These are phyloP conservation scores for Ophioderma brevispina DNA, from an alignment of 35 echinoderm and acorn worm genomes.

Conservation along the genomic window DNA sequence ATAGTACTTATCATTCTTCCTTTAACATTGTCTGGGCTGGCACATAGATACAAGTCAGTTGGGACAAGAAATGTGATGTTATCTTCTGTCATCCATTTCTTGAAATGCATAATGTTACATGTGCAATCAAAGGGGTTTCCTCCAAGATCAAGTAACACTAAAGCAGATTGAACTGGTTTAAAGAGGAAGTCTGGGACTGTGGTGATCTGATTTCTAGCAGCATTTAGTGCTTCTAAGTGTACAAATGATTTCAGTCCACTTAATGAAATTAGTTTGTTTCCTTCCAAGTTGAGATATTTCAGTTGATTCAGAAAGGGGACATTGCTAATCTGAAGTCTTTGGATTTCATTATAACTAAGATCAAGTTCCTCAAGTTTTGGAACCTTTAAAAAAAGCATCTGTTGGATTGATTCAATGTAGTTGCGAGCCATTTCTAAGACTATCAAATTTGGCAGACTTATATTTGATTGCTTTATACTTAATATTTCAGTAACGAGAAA, in stretches of 20 bases:
- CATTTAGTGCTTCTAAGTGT: neutral
- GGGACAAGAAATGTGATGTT: neutral
- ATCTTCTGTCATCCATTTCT: neutral
- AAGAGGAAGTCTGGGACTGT: neutral
- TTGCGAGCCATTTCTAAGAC: neutral
- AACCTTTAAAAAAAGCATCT: neutral
- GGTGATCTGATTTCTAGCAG: neutral
- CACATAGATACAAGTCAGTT: neutral
- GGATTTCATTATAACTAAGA: neutral
- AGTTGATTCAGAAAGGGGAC: neutral
- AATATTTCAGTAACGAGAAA: neutral
- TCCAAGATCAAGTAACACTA: neutral
- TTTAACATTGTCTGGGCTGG: neutral
- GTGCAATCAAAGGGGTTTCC: neutral
- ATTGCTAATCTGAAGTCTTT: neutral
- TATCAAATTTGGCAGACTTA: neutral
- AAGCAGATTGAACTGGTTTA: neutral
- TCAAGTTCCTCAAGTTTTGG: neutral
- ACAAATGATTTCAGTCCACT: neutral
- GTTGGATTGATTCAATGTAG: neutral
- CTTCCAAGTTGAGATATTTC: neutral
- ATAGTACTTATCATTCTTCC: neutral
- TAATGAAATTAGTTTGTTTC: neutral
- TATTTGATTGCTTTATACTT: neutral
- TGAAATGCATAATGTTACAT: neutral